Conservation (phyloP, 2,888 invertebrate genomes). For the Scaptomyza cyrtandrae region DNA sequence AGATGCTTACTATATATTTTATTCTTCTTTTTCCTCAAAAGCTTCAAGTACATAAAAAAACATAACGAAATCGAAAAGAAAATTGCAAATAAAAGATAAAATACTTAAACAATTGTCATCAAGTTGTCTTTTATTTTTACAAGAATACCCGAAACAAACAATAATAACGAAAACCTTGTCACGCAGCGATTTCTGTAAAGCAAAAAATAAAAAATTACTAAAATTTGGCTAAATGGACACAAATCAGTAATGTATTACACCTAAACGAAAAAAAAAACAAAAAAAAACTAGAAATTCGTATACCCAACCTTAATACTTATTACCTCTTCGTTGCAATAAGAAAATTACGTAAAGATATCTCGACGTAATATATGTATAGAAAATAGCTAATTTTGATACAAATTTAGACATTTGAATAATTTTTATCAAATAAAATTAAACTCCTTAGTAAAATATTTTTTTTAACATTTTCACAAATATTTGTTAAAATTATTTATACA, state of each 20-base stretch:
- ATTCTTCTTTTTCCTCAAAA: slow-evolving; percentile 59
- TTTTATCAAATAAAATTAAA: too few relatives aligned
- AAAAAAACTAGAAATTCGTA: slow-evolving; percentile 4
- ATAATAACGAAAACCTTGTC: slow-evolving; percentile 26
- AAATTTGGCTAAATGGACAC: slow-evolving; percentile 38
- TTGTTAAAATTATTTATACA: not conserved
- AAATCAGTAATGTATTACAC: slow-evolving; percentile 35
- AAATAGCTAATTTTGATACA: too few relatives aligned
- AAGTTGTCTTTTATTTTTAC: slow-evolving; percentile 81
- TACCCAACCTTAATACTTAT: not conserved
- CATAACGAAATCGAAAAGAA: slow-evolving; percentile 56
- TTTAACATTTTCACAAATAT: slow-evolving; percentile 4
- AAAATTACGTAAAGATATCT: not conserved
- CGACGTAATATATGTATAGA: too few relatives aligned
- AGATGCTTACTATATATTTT: slow-evolving; percentile 52
- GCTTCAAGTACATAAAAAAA: slow-evolving; percentile 60
- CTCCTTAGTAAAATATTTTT: too few relatives aligned
- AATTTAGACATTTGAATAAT: too few relatives aligned
- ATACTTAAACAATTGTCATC: slow-evolving; percentile 77
- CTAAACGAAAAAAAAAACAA: slow-evolving; percentile 3
- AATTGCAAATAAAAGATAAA: slow-evolving; percentile 75
- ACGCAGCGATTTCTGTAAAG: slow-evolving; percentile 41
- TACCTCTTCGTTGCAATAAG: slow-evolving; percentile 7
- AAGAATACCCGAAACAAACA: slow-evolving; percentile 39
- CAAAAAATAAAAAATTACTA: slow-evolving; percentile 10